Base-by-base conservation (phyloP, 2,113 vertebrate species). In the Callopanchax toddi region DNA sequence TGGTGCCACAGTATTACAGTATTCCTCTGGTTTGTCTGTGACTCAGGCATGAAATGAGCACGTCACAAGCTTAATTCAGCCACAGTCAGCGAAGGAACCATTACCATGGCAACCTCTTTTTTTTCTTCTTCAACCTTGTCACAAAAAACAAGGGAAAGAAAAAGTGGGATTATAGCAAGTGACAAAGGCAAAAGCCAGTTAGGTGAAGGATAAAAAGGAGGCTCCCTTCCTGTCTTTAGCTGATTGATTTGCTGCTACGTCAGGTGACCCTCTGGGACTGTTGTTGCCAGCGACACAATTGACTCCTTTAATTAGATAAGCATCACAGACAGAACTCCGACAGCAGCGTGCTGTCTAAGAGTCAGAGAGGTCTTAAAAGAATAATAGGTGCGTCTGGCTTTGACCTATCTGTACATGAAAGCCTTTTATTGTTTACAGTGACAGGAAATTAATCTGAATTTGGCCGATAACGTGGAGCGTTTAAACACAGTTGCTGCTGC, bases 11-110 rank as follows among this genome's bases (percentile, higher is more conserved):
- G 40, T n/a, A 6, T 53, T 71, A 59, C 26, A 52, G 61, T 32
- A 44, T 57, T 55, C 71, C 40, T 17, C 61, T 21, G 52, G 62
- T 60, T 73, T 53, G 44, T 67, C 70, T 73, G 42, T 71, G 77
- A 83, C 85, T 71, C 36, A 39, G 73, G 70, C 77, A 83, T 84
- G 85, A 89, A 87, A 83, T 74, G 79, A 71, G 53, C 56, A 61
- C 69, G 69, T 89, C 81, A 84, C 61, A 60, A 51, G 78, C 81
- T 76, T 80, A 81, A 82, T 71, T 66, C 77, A 83, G 71, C 60
- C 73, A 77, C 63, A 74, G 79, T 43, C 8, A 65, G 75, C n/a
- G 60, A 86, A 64, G 65, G 76, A 87, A 72, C 44, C 12, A 78
- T 86, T 79, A 69, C 81, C 65, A 74, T 83, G 79, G 82, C 63